phyloP scores from a whole-genome alignment of 2,797 vertebrate genomes.

The Gallirallus australis region DNA sequence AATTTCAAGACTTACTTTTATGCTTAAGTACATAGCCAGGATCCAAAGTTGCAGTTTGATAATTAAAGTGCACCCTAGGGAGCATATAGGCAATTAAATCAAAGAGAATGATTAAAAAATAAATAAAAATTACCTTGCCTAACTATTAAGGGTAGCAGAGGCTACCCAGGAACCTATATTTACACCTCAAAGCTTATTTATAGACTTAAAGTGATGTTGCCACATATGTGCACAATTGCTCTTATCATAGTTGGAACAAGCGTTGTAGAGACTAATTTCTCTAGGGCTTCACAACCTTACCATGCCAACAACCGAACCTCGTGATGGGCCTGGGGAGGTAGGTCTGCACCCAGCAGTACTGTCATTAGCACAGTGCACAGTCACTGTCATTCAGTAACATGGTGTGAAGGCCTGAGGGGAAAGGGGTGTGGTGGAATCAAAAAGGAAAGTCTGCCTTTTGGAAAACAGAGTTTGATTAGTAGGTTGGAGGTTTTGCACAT shows the following conservation, averaged over 20 bases:
- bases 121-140: constrained; percentile 42
- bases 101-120: constrained; percentile 34
- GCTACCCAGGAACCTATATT: constrained; percentile 17
- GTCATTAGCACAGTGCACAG: background rate
- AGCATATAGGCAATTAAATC: constrained; percentile 38
- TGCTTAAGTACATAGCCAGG: background rate
- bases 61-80: constrained; percentile 37
- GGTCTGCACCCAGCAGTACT: background rate
- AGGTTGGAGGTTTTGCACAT: background rate
- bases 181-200: constrained; percentile 52
- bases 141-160: constrained; percentile 9
- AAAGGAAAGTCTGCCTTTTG: constrained; percentile 5
- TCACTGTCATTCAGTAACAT: background rate
- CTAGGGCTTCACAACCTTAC: background rate
- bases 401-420: background rate
- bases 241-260: constrained; percentile 1
- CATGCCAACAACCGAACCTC: background rate
- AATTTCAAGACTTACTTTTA: constrained; percentile 7
- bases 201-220: constrained; percentile 30
- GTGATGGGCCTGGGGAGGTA: background rate
- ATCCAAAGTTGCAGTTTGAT: constrained; percentile 7
- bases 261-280: background rate
- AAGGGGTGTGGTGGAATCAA: background rate
- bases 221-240: background rate
- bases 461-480: background rate